These are phyloP conservation scores for Molossus molossus DNA, from an alignment of 2,797 vertebrate species.

Conservation along the genomic window DNA sequence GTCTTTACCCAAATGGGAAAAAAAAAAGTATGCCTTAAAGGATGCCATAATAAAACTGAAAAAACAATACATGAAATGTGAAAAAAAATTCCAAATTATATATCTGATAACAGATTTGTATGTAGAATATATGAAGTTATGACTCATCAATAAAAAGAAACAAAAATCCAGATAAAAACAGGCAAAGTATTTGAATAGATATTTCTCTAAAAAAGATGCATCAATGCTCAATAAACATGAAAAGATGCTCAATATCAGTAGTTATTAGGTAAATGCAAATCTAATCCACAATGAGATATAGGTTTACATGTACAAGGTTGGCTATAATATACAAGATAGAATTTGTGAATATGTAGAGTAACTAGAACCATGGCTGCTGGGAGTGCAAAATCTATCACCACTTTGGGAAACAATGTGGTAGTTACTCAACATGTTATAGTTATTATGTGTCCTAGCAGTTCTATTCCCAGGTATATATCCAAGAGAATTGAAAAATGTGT, in stretches of 20 bases:
- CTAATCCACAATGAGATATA: neutral
- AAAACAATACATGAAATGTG: neutral
- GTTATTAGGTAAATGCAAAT: neutral
- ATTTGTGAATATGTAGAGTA: neutral
- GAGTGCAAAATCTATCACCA: neutral
- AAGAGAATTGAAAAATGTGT: neutral
- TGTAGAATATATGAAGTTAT: neutral
- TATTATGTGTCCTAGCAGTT: neutral
- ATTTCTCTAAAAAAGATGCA: neutral
- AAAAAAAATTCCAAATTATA: neutral
- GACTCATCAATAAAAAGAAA: neutral
- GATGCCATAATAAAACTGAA: neutral
- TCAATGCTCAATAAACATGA: neutral
- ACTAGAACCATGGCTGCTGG: neutral
- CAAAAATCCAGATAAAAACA: neutral
- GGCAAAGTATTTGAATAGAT: neutral
- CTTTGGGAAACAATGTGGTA: neutral
- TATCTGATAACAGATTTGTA: neutral
- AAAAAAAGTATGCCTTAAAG: neutral
- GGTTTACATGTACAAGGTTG: neutral
- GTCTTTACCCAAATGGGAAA: neutral
- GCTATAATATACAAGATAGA: neutral
- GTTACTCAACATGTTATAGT: neutral
- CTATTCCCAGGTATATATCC: neutral
- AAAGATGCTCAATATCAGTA: neutral